Conservation (phyloP, 2,113 vertebrate genomes). For the Psophia crepitans region DNA sequence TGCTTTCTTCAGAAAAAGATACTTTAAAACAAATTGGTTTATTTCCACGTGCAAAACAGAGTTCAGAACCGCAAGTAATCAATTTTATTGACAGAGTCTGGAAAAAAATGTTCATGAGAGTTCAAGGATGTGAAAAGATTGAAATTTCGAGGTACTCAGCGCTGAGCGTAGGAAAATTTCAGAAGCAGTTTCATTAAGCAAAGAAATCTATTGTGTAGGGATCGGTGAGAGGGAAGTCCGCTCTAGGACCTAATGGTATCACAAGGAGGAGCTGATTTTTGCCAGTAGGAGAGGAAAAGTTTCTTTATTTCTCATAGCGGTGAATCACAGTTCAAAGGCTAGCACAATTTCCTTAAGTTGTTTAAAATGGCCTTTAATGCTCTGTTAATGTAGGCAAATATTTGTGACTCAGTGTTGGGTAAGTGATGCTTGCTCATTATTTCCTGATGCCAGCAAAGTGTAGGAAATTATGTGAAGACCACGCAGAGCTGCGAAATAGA, state of each 20-base stretch:
- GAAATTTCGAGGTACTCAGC: conserved; percentile 64
- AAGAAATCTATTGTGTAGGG: conserved; percentile 6
- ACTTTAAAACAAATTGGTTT: conserved; percentile 72
- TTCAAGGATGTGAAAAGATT: conserved; percentile 71
- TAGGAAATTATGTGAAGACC: conserved; percentile 23
- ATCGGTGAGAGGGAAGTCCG: neutral
- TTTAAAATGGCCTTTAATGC: conserved; percentile 66
- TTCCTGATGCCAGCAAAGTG: conserved; percentile 15
- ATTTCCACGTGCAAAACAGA: conserved; percentile 73
- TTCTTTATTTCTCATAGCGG: conserved; percentile 28
- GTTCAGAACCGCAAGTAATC: conserved; percentile 73
- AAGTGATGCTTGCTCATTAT: conserved; percentile 66
- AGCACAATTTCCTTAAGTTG: conserved; percentile 58
- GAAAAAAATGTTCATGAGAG: conserved; percentile 73
- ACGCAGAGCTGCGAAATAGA: conserved; percentile 1
- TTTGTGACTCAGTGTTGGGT: conserved; percentile 63
- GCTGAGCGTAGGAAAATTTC: conserved; percentile 29
- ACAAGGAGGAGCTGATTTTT: neutral
- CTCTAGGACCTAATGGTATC: neutral
- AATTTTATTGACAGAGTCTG: conserved; percentile 72
- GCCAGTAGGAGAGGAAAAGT: conserved; percentile 11
- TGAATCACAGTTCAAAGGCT: conserved; percentile 60
- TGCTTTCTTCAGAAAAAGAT: conserved; percentile 64
- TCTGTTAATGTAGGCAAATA: conserved; percentile 73
- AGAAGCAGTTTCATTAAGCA: conserved; percentile 48